phyloP scores from a whole-genome alignment of 2,888 invertebrate genomes.

The Chaetogeoica ovagalla region DNA sequence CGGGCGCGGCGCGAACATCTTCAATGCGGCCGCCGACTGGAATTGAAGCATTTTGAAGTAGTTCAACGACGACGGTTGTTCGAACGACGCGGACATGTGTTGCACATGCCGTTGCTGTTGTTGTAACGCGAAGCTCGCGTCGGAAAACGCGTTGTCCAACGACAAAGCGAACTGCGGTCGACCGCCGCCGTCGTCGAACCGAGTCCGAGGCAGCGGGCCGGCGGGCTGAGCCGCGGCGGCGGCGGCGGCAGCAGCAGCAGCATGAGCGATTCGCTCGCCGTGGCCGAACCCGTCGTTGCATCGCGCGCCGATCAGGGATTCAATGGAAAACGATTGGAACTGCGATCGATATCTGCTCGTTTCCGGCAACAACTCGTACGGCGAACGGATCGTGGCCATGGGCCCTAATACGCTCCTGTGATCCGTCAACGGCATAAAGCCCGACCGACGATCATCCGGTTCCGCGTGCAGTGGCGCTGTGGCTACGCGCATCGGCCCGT shows the following conservation, averaged over 20 bases:
- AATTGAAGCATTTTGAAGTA: slow-evolving; percentile 20
- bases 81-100: not conserved
- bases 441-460: too few species aligned
- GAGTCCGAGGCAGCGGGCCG: slow-evolving; percentile 34
- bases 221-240: too few species aligned
- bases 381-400: not conserved
- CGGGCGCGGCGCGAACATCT: slow-evolving; percentile 3
- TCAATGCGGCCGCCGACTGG: slow-evolving; percentile 24
- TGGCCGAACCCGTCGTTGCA: slow-evolving; percentile 21
- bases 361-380: not conserved
- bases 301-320: slow-evolving; percentile 47
- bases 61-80: slow-evolving; percentile 11
- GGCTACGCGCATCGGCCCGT: too few species aligned
- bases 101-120: not conserved
- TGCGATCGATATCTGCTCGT: slow-evolving; percentile 25
- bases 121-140: not conserved
- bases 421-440: not conserved
- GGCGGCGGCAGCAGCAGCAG: too few species aligned
- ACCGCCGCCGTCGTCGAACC: slow-evolving; percentile 57
- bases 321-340: slow-evolving; percentile 40
- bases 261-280: slow-evolving; percentile 52
- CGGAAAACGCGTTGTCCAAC: not conserved
- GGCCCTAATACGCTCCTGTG: too few species aligned
- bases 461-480: too few species aligned
- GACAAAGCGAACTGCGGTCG: slow-evolving; percentile 30